Evolutionary conservation across 1,140 invertebrate species (phyloP).

Genomic region (Anagrus nilaparvatae): DNA sequence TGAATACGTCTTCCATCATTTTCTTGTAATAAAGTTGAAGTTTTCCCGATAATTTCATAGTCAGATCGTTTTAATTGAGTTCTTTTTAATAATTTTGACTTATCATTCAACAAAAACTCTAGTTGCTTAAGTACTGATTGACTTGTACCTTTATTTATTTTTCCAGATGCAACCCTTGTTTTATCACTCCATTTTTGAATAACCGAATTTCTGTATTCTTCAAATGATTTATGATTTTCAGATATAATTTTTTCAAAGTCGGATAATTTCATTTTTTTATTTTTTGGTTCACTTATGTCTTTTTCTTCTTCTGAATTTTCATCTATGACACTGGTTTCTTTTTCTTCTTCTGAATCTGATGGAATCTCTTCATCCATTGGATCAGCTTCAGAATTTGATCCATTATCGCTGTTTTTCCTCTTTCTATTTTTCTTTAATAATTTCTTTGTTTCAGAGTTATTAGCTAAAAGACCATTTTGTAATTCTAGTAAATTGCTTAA

Average conservation of each 20-base stretch:
- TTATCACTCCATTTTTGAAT: constrained; percentile 92
- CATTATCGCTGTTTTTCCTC: constrained; percentile 20
- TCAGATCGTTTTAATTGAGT: constrained; percentile 73
- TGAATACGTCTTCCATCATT: constrained; percentile 41
- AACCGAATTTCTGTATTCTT: constrained; percentile 60
- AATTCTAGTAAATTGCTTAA: constrained; percentile 56
- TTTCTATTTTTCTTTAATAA: constrained; percentile 24
- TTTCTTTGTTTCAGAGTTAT: constrained; percentile 55
- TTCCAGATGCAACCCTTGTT: constrained; percentile 58
- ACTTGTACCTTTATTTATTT: constrained; percentile 53
- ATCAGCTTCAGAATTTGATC: constrained; percentile 25
- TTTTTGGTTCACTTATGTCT: constrained; percentile 39
- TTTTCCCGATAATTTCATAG: constrained; percentile 61
- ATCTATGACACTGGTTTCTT: constrained; percentile 18
- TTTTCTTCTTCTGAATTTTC: constrained; percentile 28
- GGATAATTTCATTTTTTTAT: constrained; percentile 48
- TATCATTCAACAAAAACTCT: constrained; percentile 71
- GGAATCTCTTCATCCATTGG: constrained; percentile 42
- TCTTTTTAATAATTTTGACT: constrained; percentile 60
- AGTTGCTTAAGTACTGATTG: constrained; percentile 78
- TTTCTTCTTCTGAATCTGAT: constrained; percentile 42
- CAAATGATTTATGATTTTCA: constrained; percentile 53
- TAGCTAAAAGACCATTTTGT: constrained; percentile 46
- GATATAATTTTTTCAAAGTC: constrained; percentile 55
- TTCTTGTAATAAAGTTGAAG: constrained; percentile 20